Percentiles rank a stretch among this genome's conserved stretches.
Evolutionary conservation across 2,888 invertebrate genomes (phyloP).

Genomic region (Latrodectus elegans): DNA sequence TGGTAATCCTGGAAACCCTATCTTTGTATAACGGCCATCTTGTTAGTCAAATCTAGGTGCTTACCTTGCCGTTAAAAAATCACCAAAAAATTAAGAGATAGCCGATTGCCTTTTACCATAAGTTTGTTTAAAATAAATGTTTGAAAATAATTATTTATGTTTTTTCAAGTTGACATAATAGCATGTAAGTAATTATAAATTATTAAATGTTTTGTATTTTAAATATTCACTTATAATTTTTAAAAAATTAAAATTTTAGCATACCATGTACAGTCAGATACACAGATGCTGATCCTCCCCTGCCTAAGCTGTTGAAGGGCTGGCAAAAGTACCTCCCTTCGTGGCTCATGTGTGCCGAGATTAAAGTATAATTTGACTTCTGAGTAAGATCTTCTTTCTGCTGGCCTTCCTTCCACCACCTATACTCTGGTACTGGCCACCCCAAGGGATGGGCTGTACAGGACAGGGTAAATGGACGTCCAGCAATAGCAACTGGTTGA

Average conservation of each 20-base stretch:
- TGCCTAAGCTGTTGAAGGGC: slow-evolving; percentile 90
- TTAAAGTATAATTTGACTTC: slow-evolving; percentile 88
- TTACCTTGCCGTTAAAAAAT: too few species aligned
- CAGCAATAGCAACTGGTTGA: slow-evolving; percentile 70
- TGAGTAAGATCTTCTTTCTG: slow-evolving; percentile 81
- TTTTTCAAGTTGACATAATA: too few species aligned
- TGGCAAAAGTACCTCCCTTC: slow-evolving; percentile 92
- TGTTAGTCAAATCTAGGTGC: too few species aligned
- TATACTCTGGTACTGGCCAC: slow-evolving; percentile 91
- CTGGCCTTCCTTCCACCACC: slow-evolving; percentile 86
- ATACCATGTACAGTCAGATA: slow-evolving; percentile 84
- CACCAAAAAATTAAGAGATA: too few species aligned
- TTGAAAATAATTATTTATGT: too few species aligned
- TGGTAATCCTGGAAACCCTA: too few species aligned
- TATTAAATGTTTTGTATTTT: too few species aligned
- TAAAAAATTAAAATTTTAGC: slow-evolving; percentile 1
- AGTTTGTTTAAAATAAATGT: too few species aligned
- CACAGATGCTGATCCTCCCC: slow-evolving; percentile 88
- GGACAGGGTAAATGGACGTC: slow-evolving; percentile 81
- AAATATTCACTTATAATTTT: too few species aligned
- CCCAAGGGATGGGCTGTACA: slow-evolving; percentile 92
- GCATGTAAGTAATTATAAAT: too few species aligned
- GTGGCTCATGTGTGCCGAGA: slow-evolving; percentile 87
- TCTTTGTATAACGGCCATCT: too few species aligned
- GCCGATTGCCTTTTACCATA: too few species aligned